Conservation (phyloP, 2,888 invertebrate species). For the Poecilus cupreus region DNA sequence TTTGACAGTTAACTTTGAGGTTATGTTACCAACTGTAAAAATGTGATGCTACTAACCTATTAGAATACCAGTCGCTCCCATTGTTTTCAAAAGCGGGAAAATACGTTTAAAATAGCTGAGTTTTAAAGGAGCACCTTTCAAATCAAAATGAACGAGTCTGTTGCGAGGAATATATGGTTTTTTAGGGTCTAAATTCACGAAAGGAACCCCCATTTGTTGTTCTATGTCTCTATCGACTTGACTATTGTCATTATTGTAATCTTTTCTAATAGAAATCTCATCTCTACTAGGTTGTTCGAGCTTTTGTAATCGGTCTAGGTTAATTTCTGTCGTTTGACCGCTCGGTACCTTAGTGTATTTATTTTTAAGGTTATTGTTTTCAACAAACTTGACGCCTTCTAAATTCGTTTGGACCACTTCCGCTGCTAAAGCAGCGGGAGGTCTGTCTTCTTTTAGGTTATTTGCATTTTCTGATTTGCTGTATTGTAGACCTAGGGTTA, state of each 20-base stretch:
- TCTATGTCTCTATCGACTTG: conserved; percentile 67
- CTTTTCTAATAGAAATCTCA: conserved; percentile 67
- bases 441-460: conserved; percentile 62
- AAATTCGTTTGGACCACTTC: conserved; percentile 65
- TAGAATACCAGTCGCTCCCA: conserved; percentile 82
- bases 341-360: conserved; percentile 52
- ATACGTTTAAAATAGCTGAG: conserved; percentile 77
- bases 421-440: conserved; percentile 62
- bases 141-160: conserved; percentile 83
- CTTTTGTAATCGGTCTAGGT: conserved; percentile 65
- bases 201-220: conserved; percentile 72
- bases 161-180: conserved; percentile 74
- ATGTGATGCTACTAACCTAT: too few species aligned
- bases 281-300: conserved; percentile 70
- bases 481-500: conserved; percentile 73
- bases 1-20: too few species aligned
- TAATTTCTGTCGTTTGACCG: conserved; percentile 61
- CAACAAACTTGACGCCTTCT: conserved; percentile 66
- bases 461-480: conserved; percentile 64
- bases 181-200: conserved; percentile 70
- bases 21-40: too few species aligned
- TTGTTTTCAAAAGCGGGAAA: conserved; percentile 75
- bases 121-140: conserved; percentile 86
- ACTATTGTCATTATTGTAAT: conserved; percentile 61
- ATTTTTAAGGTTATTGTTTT: conserved; percentile 62